Base-by-base conservation (phyloP, 2,888 invertebrate genomes). In the Rhopalosiphum nymphaeae region DNA sequence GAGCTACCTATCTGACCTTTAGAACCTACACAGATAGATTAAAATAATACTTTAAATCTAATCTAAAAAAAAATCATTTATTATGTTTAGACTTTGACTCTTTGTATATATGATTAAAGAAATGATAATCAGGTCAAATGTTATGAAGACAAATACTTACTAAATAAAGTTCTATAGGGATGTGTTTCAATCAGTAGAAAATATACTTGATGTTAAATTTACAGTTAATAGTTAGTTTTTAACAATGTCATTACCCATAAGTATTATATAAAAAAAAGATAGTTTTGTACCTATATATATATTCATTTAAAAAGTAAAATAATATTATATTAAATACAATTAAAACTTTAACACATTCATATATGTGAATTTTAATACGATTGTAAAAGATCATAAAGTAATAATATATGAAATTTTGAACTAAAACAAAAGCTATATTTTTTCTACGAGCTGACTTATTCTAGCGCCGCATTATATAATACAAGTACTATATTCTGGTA, bases 101-200 rank as follows among this genome's bases (percentile, higher is more conserved):
- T 46, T 44, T n/a, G 36, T 56, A 84, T 57, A n/a, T 57, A 86
- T 46, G 46, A 91, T 85, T 57, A 86, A 44, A 56, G 13, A 13
- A 57, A 4, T 91, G 91, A 91, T 91, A 85, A 91, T 91, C 85
- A 7, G 91, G 85, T 91, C 56, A 91, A 91, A 91, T 91, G 85
- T 85, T 85, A 91, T 44, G 9, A 85, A 85, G 56, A 84, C 85
- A 85, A 85, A 91, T 85, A 85, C 36, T 36, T 85, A 85, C 36
- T 78, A 36, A 78, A 36, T 78, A 78, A 78, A 21, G 44, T 85
- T 85, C 44, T 13, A 85, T 11, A 44, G 26, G 85, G 44, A 85
- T 44, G 85, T 85, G 85, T 85, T 44, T 44, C 1, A 85, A 85
- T 44, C 44, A 26, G 4, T 44, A 44, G 26, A 44, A 85, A 26